phyloP scores from a whole-genome alignment of 2,888 invertebrate genomes.

The Sisyra terminalis region DNA sequence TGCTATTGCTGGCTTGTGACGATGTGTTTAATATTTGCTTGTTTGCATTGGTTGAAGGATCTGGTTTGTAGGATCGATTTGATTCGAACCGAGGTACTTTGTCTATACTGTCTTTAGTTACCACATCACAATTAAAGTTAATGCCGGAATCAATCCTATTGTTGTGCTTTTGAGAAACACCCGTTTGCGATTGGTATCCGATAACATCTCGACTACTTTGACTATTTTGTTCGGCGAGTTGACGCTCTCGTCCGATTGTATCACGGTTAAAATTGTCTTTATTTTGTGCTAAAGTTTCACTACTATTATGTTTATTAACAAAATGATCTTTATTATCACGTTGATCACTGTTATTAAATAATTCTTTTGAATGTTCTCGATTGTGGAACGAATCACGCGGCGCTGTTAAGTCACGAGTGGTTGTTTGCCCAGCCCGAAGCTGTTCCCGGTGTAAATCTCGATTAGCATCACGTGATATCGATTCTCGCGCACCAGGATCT shows the following conservation, averaged over 20 bases:
- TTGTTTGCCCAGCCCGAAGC: neutral
- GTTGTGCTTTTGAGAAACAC: neutral
- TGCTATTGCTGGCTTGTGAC: too few species aligned
- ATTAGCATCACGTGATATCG: neutral
- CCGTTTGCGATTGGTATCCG: neutral
- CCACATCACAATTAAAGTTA: neutral
- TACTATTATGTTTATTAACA: neutral
- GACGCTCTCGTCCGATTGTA: neutral
- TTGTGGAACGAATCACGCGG: neutral
- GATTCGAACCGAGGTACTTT: neutral
- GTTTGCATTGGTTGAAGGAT: too few species aligned
- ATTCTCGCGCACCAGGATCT: neutral
- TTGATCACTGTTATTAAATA: constrained; percentile 1
- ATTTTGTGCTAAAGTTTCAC: constrained; percentile 1
- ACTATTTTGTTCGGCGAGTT: constrained; percentile 1
- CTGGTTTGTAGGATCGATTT: too few species aligned
- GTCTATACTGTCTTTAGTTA: neutral
- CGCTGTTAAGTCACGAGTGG: constrained; percentile 5
- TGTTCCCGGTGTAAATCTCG: neutral
- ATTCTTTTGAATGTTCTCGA: neutral
- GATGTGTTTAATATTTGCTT: too few species aligned
- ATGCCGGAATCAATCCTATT: neutral
- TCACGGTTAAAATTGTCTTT: neutral
- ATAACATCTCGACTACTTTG: neutral
- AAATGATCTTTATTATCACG: neutral